Percentiles rank a stretch among this genome's conserved stretches.
Evolutionary conservation across 2,888 invertebrate genomes (phyloP).

Genomic region (Eremobia ochroleuca): DNA sequence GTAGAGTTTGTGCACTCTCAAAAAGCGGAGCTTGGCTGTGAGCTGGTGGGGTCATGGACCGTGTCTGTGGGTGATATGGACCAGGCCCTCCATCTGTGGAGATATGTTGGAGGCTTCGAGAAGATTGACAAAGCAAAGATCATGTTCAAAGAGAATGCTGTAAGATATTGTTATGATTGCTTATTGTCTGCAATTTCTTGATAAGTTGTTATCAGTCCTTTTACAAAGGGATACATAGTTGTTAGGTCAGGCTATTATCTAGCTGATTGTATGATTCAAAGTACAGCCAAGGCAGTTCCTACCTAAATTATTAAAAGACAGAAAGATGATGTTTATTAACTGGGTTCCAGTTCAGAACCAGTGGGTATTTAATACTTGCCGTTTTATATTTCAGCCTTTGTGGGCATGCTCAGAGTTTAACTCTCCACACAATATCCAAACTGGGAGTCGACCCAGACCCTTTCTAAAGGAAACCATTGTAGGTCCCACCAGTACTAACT

Average conservation of each 20-base stretch:
- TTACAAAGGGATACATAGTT: neutral
- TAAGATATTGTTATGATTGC: constrained; percentile 77
- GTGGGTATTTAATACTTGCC: neutral
- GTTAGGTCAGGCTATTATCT: neutral
- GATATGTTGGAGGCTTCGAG: constrained; percentile 97
- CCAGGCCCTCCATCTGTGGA: constrained; percentile 99
- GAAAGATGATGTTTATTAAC: neutral
- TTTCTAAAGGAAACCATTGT: neutral
- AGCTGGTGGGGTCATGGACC: constrained; percentile 98
- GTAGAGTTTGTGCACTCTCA: constrained; percentile 94
- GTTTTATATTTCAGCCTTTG: neutral
- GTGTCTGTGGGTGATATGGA: constrained; percentile 99
- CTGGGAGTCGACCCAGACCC: neutral
- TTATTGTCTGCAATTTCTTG: constrained; percentile 5
- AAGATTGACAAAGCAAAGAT: constrained; percentile 95
- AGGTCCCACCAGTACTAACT: too few species aligned
- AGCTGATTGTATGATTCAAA: neutral
- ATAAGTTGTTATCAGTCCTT: neutral
- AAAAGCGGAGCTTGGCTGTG: constrained; percentile 94
- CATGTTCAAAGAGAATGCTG: constrained; percentile 93
- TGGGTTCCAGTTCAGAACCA: neutral
- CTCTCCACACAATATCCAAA: neutral
- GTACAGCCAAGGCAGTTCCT: neutral
- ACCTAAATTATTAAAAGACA: neutral
- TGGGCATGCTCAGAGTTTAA: neutral